Evolutionary conservation across 2,888 invertebrate genomes (phyloP).

Genomic region (Aleiodes alternator): DNA sequence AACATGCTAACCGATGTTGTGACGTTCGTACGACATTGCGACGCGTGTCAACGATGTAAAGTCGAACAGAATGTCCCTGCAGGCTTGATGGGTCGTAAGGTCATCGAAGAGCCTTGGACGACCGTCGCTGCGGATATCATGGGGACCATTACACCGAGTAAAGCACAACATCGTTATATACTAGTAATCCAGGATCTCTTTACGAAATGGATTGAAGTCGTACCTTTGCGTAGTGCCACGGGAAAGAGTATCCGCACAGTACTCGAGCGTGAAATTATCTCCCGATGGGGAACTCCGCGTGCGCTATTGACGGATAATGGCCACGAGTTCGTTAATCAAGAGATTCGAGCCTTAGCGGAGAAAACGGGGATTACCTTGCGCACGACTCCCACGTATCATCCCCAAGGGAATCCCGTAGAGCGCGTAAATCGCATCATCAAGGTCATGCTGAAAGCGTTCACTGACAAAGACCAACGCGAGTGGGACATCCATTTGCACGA

Average conservation of each 20-base stretch:
- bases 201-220: constrained; percentile 52
- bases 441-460: no score
- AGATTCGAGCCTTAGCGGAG: no score
- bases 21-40: constrained; percentile 21
- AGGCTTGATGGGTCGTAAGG: constrained; percentile 40
- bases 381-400: neutral
- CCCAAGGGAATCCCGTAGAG: no score
- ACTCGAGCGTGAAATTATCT: constrained; percentile 42
- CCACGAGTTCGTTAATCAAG: neutral
- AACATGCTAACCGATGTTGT: neutral
- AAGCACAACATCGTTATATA: neutral
- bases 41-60: constrained; percentile 37
- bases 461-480: no score
- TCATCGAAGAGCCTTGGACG: constrained; percentile 41
- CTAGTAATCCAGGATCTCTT: constrained; percentile 39
- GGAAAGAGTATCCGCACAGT: constrained; percentile 38
- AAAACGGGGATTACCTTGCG: no score
- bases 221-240: constrained; percentile 50
- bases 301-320: no score
- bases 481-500: no score
- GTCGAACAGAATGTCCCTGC: constrained; percentile 31
- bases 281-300: neutral
- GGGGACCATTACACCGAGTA: no score
- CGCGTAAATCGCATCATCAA: no score
- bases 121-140: neutral